Conservation (phyloP, 2,797 vertebrate genomes). For the Schizothorax lantsangensis region DNA sequence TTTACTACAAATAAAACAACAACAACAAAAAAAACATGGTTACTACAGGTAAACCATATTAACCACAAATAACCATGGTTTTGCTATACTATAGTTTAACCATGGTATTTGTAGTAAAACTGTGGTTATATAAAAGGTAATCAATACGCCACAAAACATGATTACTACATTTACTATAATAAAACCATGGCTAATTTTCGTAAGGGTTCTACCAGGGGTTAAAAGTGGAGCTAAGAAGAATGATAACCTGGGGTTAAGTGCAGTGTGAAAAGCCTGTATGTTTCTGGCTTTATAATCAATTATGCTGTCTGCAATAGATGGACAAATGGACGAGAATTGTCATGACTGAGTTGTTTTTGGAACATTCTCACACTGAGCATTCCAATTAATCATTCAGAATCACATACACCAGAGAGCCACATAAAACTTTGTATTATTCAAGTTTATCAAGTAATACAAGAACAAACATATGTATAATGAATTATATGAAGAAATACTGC, state of each 20-base stretch:
- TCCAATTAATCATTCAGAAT: not conserved
- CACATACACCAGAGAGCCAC: not conserved
- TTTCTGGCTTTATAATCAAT: not conserved
- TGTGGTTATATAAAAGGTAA: not conserved
- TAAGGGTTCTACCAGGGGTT: not conserved
- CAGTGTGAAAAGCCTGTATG: not conserved
- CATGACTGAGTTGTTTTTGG: not conserved
- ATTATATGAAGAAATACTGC: constrained; percentile 8
- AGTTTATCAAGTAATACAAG: constrained; percentile 6
- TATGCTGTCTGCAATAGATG: not conserved
- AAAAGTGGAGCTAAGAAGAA: not conserved
- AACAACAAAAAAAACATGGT: not conserved
- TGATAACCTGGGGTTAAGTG: not conserved
- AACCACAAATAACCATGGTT: not conserved
- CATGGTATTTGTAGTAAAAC: not conserved
- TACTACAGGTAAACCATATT: not conserved
- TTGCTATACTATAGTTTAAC: not conserved
- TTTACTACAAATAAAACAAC: not conserved
- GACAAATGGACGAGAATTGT: not conserved
- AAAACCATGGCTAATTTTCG: not conserved
- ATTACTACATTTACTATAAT: not conserved
- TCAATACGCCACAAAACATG: not conserved
- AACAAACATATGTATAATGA: constrained; percentile 13
- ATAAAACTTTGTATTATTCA: not conserved
- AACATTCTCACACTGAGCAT: not conserved